phyloP scores from a whole-genome alignment of 2,888 invertebrate genomes.

The Erebia epiphron region DNA sequence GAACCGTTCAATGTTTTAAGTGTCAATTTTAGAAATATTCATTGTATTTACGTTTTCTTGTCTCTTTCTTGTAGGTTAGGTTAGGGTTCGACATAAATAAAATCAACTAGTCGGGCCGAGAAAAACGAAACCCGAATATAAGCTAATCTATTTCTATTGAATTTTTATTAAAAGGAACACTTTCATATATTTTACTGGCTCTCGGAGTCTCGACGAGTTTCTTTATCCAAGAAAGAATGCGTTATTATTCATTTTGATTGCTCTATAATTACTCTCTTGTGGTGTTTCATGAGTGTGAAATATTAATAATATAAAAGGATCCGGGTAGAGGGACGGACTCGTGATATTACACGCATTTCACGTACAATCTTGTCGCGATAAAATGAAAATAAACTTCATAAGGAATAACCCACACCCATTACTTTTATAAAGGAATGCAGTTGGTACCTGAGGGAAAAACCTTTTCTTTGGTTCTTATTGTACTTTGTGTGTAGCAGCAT shows the following conservation, averaged over 20 bases:
- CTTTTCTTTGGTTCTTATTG: conserved; percentile 11
- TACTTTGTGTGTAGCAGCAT: neutral
- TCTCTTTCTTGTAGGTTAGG: no score
- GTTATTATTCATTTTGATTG: conserved; percentile 9
- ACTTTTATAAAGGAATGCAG: conserved; percentile 26
- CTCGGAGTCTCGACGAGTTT: neutral
- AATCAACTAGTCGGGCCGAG: no score
- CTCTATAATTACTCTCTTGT: conserved; percentile 12
- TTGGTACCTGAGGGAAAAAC: conserved; percentile 15
- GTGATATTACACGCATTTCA: conserved; percentile 26
- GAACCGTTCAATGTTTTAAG: no score
- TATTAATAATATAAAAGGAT: conserved; percentile 14
- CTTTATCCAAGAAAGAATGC: conserved; percentile 10
- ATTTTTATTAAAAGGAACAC: neutral
- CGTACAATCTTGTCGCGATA: conserved; percentile 8
- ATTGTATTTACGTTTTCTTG: no score
- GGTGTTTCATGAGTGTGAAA: conserved; percentile 14
- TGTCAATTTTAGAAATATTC: no score
- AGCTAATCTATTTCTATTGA: no score
- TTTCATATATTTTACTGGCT: neutral
- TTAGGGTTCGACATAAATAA: no score
- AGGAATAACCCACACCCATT: conserved; percentile 4
- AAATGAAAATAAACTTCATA: conserved; percentile 14
- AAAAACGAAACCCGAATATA: no score
- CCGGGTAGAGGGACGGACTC: conserved; percentile 27